Evolutionary conservation across 2,888 invertebrate species (phyloP), one percentile per base, ranked within the genome.

Genomic region (Leptarthrus brevirostris): DNA sequence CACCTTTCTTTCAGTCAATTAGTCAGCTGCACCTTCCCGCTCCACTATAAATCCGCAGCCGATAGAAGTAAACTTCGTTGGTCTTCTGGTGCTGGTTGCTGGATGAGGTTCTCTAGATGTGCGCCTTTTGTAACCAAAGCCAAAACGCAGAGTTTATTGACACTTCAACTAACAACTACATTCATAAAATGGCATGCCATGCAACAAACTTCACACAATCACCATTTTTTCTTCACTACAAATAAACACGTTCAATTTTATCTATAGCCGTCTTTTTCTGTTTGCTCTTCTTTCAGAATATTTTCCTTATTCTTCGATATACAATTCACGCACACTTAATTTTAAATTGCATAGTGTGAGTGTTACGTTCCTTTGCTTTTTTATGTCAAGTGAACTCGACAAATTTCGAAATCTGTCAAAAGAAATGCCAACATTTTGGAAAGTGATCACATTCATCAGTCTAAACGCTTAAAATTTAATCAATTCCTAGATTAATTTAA

Each of bases 71-170:
- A 40, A 12, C 40, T 2, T 40, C n/a, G 40, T n/a, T 40, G 40
- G n/a, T 30, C 40, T 40, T 8, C 3, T 40, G 40, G 40, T 40
- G 40, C 12, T 40, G 3, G 40, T 12, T n/a, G 40, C 40, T 40
- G 40, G 40, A 40, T 20, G 52, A 52, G 52, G 52, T 20, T 22
- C 52, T 18, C 18, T 22, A 20, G 52, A 20, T 22, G 20, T 18
- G 18, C 10, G 18, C 18, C 52, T 52, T 52, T 22, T 52, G 52
- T 52, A 56, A 56, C 34, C 26, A 56, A 56, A n/a, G 30, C 16
- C 26, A 24, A 71, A 56, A 54, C 36, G 40, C 56, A 71, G 71
- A 71, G 71, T 71, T 71, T 71, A 71, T 71, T 71, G 71, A 71
- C 71, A 71, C 71, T 71, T 54, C 54, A 71, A 71, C 54, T 54